Conservation (phyloP, 2,113 vertebrate genomes). For the Lagopus leucura region DNA sequence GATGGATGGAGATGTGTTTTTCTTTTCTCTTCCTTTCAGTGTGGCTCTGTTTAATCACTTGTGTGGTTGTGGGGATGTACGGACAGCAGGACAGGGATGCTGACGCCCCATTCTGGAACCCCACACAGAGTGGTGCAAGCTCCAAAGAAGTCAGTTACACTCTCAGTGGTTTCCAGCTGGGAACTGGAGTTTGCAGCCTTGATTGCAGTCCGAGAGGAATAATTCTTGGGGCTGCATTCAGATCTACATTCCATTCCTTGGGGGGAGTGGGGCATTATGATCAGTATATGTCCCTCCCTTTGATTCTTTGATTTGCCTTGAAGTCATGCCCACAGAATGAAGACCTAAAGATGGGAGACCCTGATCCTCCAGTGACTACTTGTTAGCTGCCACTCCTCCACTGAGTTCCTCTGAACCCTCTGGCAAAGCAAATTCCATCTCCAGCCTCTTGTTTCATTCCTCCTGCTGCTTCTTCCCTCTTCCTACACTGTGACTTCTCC, state of each 20-base stretch:
- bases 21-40: neutral
- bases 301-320: neutral
- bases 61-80: neutral
- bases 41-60: neutral
- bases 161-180: neutral
- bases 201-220: rapidly evolving
- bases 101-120: neutral
- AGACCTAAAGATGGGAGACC: neutral
- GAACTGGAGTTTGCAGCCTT: neutral
- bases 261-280: neutral
- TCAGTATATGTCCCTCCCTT: neutral
- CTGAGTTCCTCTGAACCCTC: neutral
- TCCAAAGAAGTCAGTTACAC: neutral
- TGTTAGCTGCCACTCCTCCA: rapidly evolving
- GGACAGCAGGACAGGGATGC: neutral
- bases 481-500: rapidly evolving
- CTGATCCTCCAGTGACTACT: neutral
- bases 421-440: neutral
- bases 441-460: neutral
- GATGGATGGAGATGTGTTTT: neutral
- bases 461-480: neutral
- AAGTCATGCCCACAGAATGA: rapidly evolving
- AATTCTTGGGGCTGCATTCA: neutral
- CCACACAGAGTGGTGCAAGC: neutral
- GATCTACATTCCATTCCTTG: neutral